These are phyloP conservation scores for Halcyon smyrnensis DNA, from an alignment of 2,797 vertebrate genomes.

Conservation along the genomic window DNA sequence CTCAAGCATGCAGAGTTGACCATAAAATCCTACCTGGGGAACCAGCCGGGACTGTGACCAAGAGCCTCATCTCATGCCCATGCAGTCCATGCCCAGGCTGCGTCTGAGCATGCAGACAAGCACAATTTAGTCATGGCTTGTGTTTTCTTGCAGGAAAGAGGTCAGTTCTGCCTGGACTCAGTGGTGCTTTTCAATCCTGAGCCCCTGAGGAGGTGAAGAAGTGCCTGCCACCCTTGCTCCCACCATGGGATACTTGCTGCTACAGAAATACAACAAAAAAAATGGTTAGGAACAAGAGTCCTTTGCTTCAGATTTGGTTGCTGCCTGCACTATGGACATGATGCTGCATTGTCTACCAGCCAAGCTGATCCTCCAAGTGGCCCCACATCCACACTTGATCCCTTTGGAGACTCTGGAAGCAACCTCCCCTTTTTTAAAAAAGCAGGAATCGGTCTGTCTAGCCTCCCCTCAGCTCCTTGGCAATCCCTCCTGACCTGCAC, in stretches of 20 bases:
- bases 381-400: background rate
- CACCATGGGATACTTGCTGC: background rate
- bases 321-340: background rate
- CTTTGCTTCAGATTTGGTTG: background rate
- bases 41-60: background rate
- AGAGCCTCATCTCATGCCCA: background rate
- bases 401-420: background rate
- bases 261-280: background rate
- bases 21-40: background rate
- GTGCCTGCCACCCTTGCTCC: background rate
- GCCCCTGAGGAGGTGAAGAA: background rate
- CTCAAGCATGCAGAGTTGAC: background rate
- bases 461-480: background rate
- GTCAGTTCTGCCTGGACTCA: background rate
- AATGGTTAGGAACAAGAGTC: background rate
- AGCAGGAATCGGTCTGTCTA: background rate
- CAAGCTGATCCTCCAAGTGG: background rate
- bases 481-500: fast-evolving
- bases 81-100: background rate
- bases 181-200: background rate
- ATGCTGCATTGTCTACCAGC: background rate
- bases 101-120: fast-evolving
- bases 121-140: fast-evolving
- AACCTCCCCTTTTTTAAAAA: background rate
- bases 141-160: background rate